Base-by-base conservation (phyloP, 53 echinoderm and acorn worm species). In the Glandiceps talaboti region DNA sequence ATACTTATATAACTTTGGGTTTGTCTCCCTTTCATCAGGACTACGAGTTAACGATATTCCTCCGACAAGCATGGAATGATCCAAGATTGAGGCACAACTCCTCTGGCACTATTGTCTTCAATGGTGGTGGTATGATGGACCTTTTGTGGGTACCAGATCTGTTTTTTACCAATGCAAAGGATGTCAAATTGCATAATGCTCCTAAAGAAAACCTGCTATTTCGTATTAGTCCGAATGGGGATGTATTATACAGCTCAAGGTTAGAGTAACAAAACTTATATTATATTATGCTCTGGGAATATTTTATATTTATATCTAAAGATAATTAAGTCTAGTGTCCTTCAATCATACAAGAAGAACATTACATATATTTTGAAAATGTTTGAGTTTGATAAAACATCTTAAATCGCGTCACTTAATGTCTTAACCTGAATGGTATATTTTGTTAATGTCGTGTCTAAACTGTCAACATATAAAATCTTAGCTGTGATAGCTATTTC, bases 91-190 rank as follows among this genome's bases (percentile, higher is more conserved):
- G 64, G 6, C 64, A 45, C 64, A 45, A 45, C 64, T 6, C 64
- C 64, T 45, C 64, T 20, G 20, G 20, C 6, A 12, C 64, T 20
- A 45, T 45, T 20, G 64, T 45, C 6, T 45, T 45, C 64, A 45
- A 20, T 20, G 64, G 64, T 20, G 64, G 64, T 20, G 64, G 20
- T 45, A 45, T 45, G 6, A 12, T 91, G 20, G 84, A 89, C 0
- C 31, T 81, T 28, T 45, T 94, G 25, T 94, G 94, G 94, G 32
- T 89, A 25, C 94, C 94, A 0, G 89, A 91, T 80, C 82, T 94
- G 28, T 85, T 94, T 77, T 77, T 91, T 45, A 85, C 76, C 33
- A 91, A 94, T 64, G 91, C 94, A 29, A 94, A 94, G 73, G 29
- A 33, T 0, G 83, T 83, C 0, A 1, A 80, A 12, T 74, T 89